Evolutionary conservation across 2,888 invertebrate genomes (phyloP).

Genomic region (Nomada ferruginata): DNA sequence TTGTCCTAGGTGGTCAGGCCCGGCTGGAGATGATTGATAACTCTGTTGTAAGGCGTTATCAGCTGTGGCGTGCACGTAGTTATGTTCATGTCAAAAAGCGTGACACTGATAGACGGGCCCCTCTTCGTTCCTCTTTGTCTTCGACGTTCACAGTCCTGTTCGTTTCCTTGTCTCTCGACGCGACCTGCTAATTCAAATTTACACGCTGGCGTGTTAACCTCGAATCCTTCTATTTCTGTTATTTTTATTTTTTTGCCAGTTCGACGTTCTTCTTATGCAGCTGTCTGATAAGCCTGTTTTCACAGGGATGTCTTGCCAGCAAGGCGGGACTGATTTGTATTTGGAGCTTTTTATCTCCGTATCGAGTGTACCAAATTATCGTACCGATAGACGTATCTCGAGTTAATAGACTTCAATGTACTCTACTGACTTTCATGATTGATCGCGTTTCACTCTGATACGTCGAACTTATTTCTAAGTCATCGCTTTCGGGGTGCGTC

Average conservation of each 20-base stretch:
- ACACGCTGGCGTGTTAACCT: conserved; percentile 72
- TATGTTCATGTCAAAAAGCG: conserved; percentile 76
- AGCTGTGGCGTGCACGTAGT: conserved; percentile 74
- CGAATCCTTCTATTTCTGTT: conserved; percentile 20
- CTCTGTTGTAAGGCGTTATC: conserved; percentile 75
- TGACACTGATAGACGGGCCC: conserved; percentile 72
- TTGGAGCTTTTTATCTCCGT: background rate
- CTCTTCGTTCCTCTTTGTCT: conserved; percentile 41
- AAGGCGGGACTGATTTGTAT: background rate
- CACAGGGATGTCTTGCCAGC: background rate
- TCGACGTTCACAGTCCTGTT: conserved; percentile 4
- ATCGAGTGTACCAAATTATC: background rate
- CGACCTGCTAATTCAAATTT: conserved; percentile 77
- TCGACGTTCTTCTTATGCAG: conserved; percentile 8
- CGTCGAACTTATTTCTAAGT: conserved; percentile 14
- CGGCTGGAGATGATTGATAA: conserved; percentile 78
- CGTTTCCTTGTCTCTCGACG: conserved; percentile 44
- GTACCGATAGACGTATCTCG: background rate
- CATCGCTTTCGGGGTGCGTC: background rate
- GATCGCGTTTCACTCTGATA: conserved; percentile 10
- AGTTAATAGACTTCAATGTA: conserved; percentile 27
- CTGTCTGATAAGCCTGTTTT: background rate
- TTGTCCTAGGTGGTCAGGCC: conserved; percentile 69
- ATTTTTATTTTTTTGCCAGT: background rate
- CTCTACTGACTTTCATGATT: conserved; percentile 3